Conservation (phyloP, 2,888 invertebrate genomes). For the Andrena haemorrhoa region DNA sequence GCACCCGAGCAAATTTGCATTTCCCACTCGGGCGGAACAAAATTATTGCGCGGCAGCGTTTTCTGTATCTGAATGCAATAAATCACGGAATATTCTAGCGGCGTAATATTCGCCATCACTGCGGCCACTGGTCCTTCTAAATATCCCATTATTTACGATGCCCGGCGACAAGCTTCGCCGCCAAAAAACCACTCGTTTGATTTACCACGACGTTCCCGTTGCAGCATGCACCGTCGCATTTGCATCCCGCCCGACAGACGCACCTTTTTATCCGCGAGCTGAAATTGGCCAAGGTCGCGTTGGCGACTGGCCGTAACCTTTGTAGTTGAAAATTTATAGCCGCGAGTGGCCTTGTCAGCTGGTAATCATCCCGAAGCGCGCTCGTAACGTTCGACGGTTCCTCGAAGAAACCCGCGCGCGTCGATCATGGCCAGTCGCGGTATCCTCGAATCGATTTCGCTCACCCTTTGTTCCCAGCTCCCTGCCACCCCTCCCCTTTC, state of each 20-base stretch:
- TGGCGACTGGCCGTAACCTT: constrained; percentile 41
- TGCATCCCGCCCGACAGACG: constrained; percentile 48
- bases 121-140: not conserved
- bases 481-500: not conserved
- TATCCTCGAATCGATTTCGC: constrained; percentile 27
- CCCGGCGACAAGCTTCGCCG: not conserved
- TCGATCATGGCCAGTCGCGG: constrained; percentile 5
- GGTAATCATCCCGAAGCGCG: constrained; percentile 45
- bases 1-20: constrained; percentile 11
- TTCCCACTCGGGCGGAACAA: constrained; percentile 36
- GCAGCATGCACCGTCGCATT: constrained; percentile 38
- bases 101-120: constrained; percentile 26
- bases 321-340: constrained; percentile 61
- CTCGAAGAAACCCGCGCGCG: not conserved
- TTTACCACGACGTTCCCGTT: constrained; percentile 34
- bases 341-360: constrained; percentile 57
- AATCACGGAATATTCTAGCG: constrained; percentile 22
- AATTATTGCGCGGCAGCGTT: constrained; percentile 10
- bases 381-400: constrained; percentile 52
- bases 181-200: constrained; percentile 20
- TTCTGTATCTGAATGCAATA: constrained; percentile 23
- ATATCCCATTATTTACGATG: constrained; percentile 29
- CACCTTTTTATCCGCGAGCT: constrained; percentile 40
- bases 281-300: constrained; percentile 52
- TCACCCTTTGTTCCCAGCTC: constrained; percentile 31